These are phyloP conservation scores for Sparus aurata DNA, from an alignment of 2,797 vertebrate genomes.

Conservation along the genomic window DNA sequence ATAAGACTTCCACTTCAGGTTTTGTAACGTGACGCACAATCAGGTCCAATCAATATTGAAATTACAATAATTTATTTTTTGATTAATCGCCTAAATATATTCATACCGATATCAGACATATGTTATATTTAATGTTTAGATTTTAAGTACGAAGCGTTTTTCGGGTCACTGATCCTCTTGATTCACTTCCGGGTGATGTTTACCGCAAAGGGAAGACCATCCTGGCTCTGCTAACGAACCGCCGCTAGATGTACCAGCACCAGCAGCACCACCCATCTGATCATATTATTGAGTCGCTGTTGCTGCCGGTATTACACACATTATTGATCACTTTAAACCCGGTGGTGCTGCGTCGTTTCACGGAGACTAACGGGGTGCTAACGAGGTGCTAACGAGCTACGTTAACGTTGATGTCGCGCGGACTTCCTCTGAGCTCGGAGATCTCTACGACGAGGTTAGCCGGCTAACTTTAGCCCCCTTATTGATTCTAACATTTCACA, in stretches of 20 bases:
- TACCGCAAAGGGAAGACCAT: slow-evolving; percentile 58
- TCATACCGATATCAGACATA: no score
- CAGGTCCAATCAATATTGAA: neutral
- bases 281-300: neutral
- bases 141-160: no score
- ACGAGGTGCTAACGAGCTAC: slow-evolving; percentile 33
- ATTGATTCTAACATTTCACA: slow-evolving; percentile 12
- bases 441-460: slow-evolving; percentile 79
- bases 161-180: neutral
- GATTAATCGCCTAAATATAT: neutral
- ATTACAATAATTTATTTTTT: neutral
- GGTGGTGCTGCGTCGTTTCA: neutral
- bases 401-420: slow-evolving; percentile 57
- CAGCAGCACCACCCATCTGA: slow-evolving; percentile 24
- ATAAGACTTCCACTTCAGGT: no score
- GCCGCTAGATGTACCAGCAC: slow-evolving; percentile 42
- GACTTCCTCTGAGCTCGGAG: slow-evolving; percentile 66
- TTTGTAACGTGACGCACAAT: no score
- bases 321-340: neutral
- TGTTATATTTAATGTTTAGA: accelerated
- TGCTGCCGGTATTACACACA: neutral
- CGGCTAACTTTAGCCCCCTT: slow-evolving; percentile 69
- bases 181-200: slow-evolving; percentile 78
- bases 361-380: slow-evolving; percentile 28
- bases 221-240: slow-evolving; percentile 51